These are phyloP conservation scores for Dromaius novaehollandiae DNA, from an alignment of 2,113 vertebrate genomes.

Conservation along the genomic window DNA sequence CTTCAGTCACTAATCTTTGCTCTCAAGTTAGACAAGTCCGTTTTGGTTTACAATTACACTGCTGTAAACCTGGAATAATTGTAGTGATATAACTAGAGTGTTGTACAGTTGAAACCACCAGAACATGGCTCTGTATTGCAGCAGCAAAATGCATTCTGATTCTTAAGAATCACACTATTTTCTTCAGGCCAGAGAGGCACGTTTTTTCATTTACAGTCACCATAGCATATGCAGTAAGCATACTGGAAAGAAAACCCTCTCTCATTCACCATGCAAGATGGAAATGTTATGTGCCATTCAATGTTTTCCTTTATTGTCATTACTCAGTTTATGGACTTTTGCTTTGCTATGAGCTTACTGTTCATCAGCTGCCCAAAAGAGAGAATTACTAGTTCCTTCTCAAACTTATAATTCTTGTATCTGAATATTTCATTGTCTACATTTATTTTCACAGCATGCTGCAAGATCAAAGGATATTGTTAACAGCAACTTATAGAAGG, in stretches of 20 bases:
- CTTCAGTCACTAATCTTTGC: background rate
- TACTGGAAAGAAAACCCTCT: background rate
- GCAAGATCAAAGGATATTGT: constrained; percentile 25
- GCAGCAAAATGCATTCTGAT: background rate
- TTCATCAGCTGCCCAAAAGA: background rate
- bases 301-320: background rate
- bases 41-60: background rate
- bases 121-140: background rate
- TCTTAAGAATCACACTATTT: background rate
- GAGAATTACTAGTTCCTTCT: constrained; percentile 39
- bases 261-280: background rate
- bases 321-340: background rate
- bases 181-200: background rate
- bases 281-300: background rate
- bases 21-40: background rate
- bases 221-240: background rate
- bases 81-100: background rate
- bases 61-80: background rate
- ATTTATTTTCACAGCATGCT: constrained; percentile 45
- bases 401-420: constrained; percentile 39
- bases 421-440: constrained; percentile 40
- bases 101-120: background rate
- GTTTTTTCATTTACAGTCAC: background rate
- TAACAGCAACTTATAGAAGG: constrained; percentile 18
- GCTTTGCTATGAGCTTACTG: constrained; percentile 6